A percentile compares a stretch with the other conserved stretches of the same genome.
These are phyloP conservation scores for Rhabdomys pumilio DNA, from an alignment of 2,797 vertebrate species.

Conservation along the genomic window DNA sequence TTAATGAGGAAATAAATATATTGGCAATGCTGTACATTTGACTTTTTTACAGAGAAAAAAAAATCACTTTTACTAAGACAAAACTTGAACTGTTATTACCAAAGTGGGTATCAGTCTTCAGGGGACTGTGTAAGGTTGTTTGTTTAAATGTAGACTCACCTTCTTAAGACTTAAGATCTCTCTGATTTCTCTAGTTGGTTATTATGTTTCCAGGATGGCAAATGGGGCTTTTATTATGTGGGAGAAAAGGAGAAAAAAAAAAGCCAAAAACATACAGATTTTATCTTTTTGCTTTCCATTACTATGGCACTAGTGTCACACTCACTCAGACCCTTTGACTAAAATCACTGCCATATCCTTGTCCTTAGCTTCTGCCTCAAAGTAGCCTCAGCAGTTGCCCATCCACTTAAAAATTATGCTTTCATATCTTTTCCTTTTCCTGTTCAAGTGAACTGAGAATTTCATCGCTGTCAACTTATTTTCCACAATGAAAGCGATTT, in stretches of 20 bases:
- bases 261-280: neutral
- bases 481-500: no score
- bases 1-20: no score
- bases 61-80: neutral
- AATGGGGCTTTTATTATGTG: neutral
- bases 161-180: neutral
- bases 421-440: neutral
- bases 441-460: neutral
- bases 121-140: neutral
- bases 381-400: neutral
- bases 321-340: neutral
- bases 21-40: neutral
- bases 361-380: neutral
- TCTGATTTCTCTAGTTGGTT: neutral
- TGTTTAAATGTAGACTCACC: neutral
- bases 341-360: neutral
- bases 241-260: neutral
- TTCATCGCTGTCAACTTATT: neutral
- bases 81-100: neutral
- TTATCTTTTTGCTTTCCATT: neutral
- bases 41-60: neutral
- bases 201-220: neutral
- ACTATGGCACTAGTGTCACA: neutral
- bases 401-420: neutral
- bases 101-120: neutral